phyloP scores from a whole-genome alignment of 2,113 vertebrate species.

The Boulengeromyrus knoepffleri region DNA sequence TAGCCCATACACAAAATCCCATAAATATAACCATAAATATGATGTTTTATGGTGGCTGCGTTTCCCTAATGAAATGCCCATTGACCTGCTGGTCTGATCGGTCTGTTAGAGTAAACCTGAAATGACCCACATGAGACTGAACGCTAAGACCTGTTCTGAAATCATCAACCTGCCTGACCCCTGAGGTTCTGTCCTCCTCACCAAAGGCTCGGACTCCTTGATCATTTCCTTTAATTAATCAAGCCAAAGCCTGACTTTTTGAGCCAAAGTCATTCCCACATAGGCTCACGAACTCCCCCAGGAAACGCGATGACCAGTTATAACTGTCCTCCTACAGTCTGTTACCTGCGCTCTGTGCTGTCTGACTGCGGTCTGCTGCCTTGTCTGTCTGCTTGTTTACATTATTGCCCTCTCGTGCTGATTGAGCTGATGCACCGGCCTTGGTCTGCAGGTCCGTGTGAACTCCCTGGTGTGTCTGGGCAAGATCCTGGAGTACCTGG shows the following conservation, averaged over 20 bases:
- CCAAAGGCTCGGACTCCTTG: neutral
- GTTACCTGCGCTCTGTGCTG: neutral
- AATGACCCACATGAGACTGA: neutral
- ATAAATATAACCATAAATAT: neutral
- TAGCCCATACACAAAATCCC: neutral
- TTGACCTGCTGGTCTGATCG: neutral
- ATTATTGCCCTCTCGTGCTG: neutral
- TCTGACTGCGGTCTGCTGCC: neutral
- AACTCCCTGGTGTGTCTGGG: slow-evolving; percentile 96
- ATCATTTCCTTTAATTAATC: neutral
- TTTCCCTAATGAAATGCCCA: neutral
- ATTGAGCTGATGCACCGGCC: neutral
- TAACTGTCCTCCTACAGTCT: neutral
- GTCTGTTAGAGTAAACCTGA: neutral
- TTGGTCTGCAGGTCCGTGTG: slow-evolving; percentile 75
- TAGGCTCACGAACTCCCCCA: neutral
- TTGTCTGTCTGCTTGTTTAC: neutral
- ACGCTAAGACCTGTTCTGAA: neutral
- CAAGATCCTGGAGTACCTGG: slow-evolving; percentile 95
- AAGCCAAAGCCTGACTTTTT: neutral
- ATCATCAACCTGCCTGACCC: neutral
- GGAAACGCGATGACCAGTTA: neutral
- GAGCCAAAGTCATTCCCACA: neutral
- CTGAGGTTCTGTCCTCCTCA: neutral
- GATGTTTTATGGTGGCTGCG: neutral